Evolutionary conservation across 2,113 vertebrate species (phyloP).

Genomic region (Macrotis lagotis): DNA sequence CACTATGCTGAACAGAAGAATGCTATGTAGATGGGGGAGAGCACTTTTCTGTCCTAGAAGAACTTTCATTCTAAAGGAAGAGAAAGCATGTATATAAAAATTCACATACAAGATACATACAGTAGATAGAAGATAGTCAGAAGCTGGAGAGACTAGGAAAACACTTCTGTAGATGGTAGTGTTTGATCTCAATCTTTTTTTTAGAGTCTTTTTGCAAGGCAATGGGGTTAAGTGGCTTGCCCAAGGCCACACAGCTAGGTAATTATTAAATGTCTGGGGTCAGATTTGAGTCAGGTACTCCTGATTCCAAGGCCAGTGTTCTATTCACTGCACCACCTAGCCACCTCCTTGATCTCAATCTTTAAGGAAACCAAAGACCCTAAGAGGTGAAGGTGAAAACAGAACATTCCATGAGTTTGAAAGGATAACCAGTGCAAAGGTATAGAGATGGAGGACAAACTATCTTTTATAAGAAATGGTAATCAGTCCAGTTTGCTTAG

Average conservation of each 20-base stretch:
- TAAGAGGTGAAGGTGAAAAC: not conserved
- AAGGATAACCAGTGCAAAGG: not conserved
- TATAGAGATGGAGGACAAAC: not conserved
- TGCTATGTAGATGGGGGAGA: no score
- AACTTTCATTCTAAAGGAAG: not conserved
- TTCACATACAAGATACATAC: not conserved
- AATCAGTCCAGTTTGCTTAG: not conserved
- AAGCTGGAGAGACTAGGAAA: not conserved
- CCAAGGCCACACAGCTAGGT: no score
- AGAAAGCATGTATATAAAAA: not conserved
- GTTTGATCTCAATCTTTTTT: no score
- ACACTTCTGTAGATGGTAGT: not conserved
- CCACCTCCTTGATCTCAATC: not conserved
- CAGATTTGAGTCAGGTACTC: no score
- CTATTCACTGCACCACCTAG: no score
- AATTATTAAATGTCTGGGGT: no score
- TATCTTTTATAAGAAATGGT: not conserved
- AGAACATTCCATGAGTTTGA: not conserved
- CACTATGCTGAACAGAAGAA: not conserved
- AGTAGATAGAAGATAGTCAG: not conserved
- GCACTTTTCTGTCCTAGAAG: not conserved
- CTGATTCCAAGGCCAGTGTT: no score
- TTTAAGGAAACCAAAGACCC: not conserved
- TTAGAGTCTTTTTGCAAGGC: no score
- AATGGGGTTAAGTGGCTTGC: no score